These are phyloP conservation scores for Bungarus multicinctus DNA, from an alignment of 2,113 vertebrate species.

Conservation along the genomic window DNA sequence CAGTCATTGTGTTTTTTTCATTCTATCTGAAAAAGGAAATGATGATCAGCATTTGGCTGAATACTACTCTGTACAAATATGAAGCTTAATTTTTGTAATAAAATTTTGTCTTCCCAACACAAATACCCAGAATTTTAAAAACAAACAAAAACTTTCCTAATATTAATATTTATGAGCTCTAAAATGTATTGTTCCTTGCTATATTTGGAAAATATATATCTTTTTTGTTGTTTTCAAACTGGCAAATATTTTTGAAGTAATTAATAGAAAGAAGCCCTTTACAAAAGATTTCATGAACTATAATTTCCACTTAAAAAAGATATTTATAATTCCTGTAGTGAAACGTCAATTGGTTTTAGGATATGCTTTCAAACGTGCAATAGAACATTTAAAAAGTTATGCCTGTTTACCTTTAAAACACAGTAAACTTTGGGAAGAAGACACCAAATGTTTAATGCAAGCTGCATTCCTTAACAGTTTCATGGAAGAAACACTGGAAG, in stretches of 20 bases:
- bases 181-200: neutral
- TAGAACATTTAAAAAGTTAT: neutral
- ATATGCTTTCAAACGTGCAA: too few species aligned
- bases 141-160: neutral
- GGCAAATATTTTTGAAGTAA: neutral
- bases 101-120: neutral
- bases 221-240: neutral
- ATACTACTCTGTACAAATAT: neutral
- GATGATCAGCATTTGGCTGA: neutral
- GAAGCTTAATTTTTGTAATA: neutral
- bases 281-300: neutral
- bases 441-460: neutral
- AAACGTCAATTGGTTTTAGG: neutral
- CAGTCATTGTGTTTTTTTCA: neutral
- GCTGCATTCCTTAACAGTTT: neutral
- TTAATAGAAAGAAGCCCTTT: neutral
- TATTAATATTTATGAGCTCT: neutral
- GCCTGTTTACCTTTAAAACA: conserved; percentile 17
- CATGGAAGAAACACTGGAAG: neutral
- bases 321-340: neutral
- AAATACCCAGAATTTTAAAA: neutral
- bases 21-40: neutral
- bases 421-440: neutral
- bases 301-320: neutral
- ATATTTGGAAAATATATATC: neutral